Evolutionary conservation across 2,797 vertebrate species (phyloP), one percentile per base, ranked within the genome.

Genomic region (Acomys russatus): DNA sequence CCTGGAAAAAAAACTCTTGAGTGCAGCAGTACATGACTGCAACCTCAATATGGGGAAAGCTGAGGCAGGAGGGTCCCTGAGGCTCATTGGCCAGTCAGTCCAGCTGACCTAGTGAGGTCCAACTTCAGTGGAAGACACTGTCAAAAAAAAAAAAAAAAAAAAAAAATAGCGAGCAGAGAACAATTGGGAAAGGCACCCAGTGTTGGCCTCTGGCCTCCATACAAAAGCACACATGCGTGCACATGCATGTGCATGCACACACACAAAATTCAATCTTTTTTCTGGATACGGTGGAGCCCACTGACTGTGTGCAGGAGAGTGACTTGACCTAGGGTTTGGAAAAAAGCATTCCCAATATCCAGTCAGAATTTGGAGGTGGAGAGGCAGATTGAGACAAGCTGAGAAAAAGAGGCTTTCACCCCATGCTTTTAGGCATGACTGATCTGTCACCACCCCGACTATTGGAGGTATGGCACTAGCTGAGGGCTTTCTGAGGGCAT

Each of bases 401-500:
- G 54, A 80, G 30, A 63, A 87, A 84, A 22, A 28, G 30, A 17
- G 1, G 3, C 17, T 33, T 79, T 59, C 2, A 2, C n/a, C 74
- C 64, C 64, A 5, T n/a, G 30, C 20, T 84, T 2, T 61, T 23
- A 88, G 25, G 0, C 44, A 9, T 78, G 66, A 28, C 30, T 30
- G n/a, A 18, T 88, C 44, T 44, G 1, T 70, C 59, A 70, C 22
- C 35, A 85, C 90, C 87, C 91, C 20, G 23, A 25, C 59, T 70
- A 0, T 51, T 79, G 9, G 11, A 96, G 94, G 92, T 87, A 89
- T 3, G 49, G 85, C 56, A 66, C 78, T 88, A 74, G 68, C 68
- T 66, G 87, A 95, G 91, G 90, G 85, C 92, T 96, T 97, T 83
- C 95, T 88, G 85, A 96, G 94, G 97, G 91, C 92, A 95, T 94